Conservation (phyloP, 2,888 invertebrate species). For the Camponotus fellah region DNA sequence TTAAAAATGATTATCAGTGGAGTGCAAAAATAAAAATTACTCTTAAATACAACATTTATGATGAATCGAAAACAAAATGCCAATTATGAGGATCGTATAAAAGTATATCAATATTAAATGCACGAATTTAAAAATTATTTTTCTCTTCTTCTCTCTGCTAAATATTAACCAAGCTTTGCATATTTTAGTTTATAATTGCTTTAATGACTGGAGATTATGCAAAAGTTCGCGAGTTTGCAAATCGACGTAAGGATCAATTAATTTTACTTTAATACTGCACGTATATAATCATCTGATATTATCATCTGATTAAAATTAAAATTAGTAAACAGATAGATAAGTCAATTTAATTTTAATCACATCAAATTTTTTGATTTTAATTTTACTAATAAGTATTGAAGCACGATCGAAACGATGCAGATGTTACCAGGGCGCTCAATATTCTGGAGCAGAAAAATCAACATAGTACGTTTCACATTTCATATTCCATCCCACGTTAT, state of each 20-base stretch:
- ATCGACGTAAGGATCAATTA: constrained; percentile 21
- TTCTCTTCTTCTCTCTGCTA: background rate
- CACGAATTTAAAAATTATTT: background rate
- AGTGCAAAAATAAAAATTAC: constrained; percentile 2
- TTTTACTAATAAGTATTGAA: constrained; percentile 16
- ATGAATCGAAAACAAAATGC: constrained; percentile 53
- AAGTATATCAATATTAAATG: constrained; percentile 56
- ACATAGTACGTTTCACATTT: constrained; percentile 2
- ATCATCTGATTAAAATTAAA: background rate
- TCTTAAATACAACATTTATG: background rate
- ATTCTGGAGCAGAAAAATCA: constrained; percentile 26
- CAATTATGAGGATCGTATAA: constrained; percentile 46
- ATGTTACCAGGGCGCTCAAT: constrained; percentile 10
- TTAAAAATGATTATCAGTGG: constrained; percentile 33
- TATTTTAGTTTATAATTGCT: constrained; percentile 61
- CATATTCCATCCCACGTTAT: constrained; percentile 7
- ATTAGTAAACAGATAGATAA: background rate
- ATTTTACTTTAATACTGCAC: background rate
- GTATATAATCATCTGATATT: constrained; percentile 51
- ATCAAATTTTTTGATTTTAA: background rate
- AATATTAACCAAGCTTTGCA: constrained; percentile 3
- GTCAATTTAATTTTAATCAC: background rate
- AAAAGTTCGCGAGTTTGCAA: constrained; percentile 55
- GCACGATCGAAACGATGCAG: background rate
- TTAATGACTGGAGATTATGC: constrained; percentile 67